Evolutionary conservation across 1,140 invertebrate species (phyloP).

Genomic region (Ptiloglossa arizonensis): DNA sequence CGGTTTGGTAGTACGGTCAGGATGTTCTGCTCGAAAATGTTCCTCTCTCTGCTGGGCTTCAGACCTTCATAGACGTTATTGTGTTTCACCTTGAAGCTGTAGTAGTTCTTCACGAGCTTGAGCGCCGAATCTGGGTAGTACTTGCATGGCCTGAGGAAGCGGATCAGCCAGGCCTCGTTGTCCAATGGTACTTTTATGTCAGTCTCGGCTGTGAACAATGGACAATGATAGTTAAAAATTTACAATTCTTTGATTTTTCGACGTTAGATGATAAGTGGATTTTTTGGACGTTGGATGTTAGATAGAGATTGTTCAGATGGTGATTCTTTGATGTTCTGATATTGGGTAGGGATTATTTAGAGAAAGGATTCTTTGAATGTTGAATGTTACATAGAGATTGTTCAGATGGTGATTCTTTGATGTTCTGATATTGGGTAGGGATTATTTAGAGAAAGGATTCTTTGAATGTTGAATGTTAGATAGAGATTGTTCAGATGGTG

Average conservation of each 20-base stretch:
- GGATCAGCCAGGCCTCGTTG: slow-evolving; percentile 88
- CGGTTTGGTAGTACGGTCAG: slow-evolving; percentile 88
- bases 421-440: too few relatives aligned
- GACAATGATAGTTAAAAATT: background rate
- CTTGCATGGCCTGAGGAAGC: slow-evolving; percentile 90
- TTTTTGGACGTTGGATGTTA: too few relatives aligned
- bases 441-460: too few relatives aligned
- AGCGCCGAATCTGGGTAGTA: slow-evolving; percentile 90
- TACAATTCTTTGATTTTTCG: background rate
- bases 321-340: too few relatives aligned
- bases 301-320: too few relatives aligned
- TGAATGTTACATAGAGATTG: too few relatives aligned
- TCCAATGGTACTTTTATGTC: slow-evolving; percentile 87
- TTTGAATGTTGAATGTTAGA: too few relatives aligned
- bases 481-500: too few relatives aligned
- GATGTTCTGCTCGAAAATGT: slow-evolving; percentile 90
- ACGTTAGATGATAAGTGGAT: too few relatives aligned
- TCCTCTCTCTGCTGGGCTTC: slow-evolving; percentile 87
- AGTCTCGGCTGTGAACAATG: slow-evolving; percentile 83
- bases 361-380: too few relatives aligned
- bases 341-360: too few relatives aligned
- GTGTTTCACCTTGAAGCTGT: slow-evolving; percentile 90
- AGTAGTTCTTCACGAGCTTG: slow-evolving; percentile 90
- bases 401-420: too few relatives aligned
- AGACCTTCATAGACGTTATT: slow-evolving; percentile 87